Evolutionary conservation across 2,113 vertebrate genomes (phyloP).

Genomic region (Barbus barbus): DNA sequence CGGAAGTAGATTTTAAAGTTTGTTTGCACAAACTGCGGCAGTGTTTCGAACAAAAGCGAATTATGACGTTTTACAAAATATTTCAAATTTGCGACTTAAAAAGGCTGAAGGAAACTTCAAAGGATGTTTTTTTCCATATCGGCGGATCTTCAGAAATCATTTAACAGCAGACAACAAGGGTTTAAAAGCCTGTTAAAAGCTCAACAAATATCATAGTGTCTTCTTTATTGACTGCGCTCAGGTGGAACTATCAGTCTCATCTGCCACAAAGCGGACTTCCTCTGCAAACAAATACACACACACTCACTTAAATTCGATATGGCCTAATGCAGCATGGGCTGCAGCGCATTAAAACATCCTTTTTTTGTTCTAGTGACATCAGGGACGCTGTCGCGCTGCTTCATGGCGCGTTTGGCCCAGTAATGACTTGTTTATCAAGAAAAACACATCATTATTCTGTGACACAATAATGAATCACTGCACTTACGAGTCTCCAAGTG

Average conservation of each 20-base stretch:
- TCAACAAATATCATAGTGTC: conserved; percentile 49
- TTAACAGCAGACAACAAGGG: not conserved
- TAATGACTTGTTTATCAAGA: not conserved
- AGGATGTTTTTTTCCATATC: not conserved
- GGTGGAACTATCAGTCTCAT: conserved; percentile 23
- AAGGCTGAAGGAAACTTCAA: conserved; percentile 2
- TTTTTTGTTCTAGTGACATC: not conserved
- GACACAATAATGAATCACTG: not conserved
- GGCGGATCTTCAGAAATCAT: conserved; percentile 8
- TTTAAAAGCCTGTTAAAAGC: conserved; percentile 60
- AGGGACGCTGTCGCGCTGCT: not conserved
- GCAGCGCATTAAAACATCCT: not conserved
- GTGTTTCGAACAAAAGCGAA: not conserved
- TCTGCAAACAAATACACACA: conserved; percentile 43
- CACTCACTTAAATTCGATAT: not conserved
- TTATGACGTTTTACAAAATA: not conserved
- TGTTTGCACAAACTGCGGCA: not conserved
- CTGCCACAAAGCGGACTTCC: conserved; percentile 50
- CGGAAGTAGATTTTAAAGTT: not conserved
- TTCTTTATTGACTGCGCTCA: conserved; percentile 45
- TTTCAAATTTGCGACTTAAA: not conserved
- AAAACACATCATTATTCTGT: not conserved
- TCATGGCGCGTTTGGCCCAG: not conserved
- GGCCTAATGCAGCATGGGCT: conserved; percentile 29
- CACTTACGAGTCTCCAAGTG: not conserved